A percentile compares a stretch with the other conserved stretches of the same genome.
Conservation (phyloP, 53 echinoderm and acorn worm genomes). For the Echinarachnius parma region DNA sequence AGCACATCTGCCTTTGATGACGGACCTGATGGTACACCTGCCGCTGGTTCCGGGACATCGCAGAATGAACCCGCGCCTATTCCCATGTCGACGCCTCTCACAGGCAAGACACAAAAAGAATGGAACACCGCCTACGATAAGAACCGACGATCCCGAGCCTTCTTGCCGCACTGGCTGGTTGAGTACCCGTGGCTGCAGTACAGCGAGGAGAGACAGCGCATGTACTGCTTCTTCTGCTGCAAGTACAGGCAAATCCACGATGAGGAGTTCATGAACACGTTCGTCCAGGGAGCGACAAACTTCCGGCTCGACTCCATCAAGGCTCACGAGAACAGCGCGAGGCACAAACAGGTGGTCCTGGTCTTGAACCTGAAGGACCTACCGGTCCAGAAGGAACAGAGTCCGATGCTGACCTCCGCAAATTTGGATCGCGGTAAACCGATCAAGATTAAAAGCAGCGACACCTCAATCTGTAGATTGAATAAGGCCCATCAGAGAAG, state of each 20-base stretch:
- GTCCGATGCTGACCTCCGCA: too few relatives aligned
- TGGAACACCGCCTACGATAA: constrained; percentile 35
- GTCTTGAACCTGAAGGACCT: constrained; percentile 16
- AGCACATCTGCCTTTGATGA: too few relatives aligned
- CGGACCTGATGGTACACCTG: too few relatives aligned
- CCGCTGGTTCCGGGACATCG: too few relatives aligned
- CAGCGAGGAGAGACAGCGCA: constrained; percentile 25
- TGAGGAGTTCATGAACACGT: constrained; percentile 24
- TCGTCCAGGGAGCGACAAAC: constrained; percentile 27
- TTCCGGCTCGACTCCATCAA: constrained; percentile 38
- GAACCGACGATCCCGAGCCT: constrained; percentile 11
- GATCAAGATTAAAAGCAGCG: too few relatives aligned
- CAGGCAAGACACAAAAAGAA: too few relatives aligned
- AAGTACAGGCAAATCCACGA: constrained; percentile 26
- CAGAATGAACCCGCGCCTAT: too few relatives aligned
- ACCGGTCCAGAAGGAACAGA: neutral
- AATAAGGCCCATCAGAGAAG: too few relatives aligned
- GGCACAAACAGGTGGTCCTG: constrained; percentile 25
- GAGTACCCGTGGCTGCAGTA: constrained; percentile 41
- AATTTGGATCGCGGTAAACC: too few relatives aligned
- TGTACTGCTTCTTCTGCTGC: constrained; percentile 28
- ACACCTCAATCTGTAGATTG: too few relatives aligned
- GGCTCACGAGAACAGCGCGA: constrained; percentile 32
- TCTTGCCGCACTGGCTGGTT: constrained; percentile 39
- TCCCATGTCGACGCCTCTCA: too few relatives aligned